phyloP scores from a whole-genome alignment of 2,888 invertebrate species.

The Dascillus cervinus region DNA sequence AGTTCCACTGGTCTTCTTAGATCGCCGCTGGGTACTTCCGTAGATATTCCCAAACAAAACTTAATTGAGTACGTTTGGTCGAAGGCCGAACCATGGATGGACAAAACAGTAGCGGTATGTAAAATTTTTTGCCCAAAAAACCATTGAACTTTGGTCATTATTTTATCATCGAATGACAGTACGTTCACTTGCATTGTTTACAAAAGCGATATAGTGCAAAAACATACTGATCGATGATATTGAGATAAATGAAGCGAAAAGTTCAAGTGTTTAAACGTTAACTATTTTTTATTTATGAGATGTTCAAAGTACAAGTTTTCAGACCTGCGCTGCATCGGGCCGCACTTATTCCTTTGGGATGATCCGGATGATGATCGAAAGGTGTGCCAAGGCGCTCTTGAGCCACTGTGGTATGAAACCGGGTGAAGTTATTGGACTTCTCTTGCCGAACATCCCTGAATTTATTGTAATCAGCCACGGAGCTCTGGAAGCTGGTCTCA shows the following conservation, averaged over 20 bases:
- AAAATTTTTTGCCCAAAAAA: no score
- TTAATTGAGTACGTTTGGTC: constrained; percentile 54
- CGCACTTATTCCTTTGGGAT: constrained; percentile 57
- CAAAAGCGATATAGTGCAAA: no score
- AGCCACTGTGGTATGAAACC: constrained; percentile 50
- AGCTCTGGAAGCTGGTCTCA: constrained; percentile 56
- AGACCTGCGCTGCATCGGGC: constrained; percentile 64
- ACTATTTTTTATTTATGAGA: no score
- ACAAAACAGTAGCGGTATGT: constrained; percentile 59
- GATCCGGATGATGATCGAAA: constrained; percentile 50
- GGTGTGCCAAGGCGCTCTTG: constrained; percentile 51
- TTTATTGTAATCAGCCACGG: constrained; percentile 59
- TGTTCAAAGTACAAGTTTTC: no score
- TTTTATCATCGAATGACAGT: no score
- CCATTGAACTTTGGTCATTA: no score
- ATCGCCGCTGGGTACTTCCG: no score
- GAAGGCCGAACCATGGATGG: constrained; percentile 49
- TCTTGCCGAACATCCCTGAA: constrained; percentile 65
- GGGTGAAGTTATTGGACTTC: constrained; percentile 57
- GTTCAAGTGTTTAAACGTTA: no score
- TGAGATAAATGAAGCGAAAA: no score
- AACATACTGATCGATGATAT: no score
- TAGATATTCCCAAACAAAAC: constrained; percentile 49
- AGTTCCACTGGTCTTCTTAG: no score
- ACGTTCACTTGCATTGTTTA: no score